Evolutionary conservation across 2,888 invertebrate genomes (phyloP).

Genomic region (Octonoba sinensis): DNA sequence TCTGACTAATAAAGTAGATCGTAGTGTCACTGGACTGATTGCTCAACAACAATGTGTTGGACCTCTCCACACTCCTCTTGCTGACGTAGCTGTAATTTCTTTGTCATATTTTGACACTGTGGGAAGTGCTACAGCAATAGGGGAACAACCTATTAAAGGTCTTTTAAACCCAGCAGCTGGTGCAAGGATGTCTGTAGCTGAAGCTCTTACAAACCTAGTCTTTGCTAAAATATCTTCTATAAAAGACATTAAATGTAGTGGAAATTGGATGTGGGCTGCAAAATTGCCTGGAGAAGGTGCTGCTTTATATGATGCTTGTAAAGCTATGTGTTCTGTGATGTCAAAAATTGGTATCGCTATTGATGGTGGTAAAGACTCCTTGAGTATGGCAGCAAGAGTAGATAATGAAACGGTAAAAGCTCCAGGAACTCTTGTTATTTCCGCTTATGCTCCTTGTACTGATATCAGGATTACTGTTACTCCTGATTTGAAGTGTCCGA

Average conservation of each 20-base stretch:
- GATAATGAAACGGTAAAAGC: constrained; percentile 77
- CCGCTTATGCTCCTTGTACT: constrained; percentile 94
- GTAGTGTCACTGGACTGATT: constrained; percentile 78
- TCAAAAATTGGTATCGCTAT: constrained; percentile 85
- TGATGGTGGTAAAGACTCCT: constrained; percentile 97
- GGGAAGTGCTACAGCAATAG: constrained; percentile 95
- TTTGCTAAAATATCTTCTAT: constrained; percentile 77
- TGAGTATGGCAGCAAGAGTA: constrained; percentile 95
- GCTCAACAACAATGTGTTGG: constrained; percentile 99
- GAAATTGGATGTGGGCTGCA: constrained; percentile 99
- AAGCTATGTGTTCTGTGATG: constrained; percentile 90
- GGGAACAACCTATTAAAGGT: constrained; percentile 96
- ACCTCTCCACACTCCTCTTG: constrained; percentile 93
- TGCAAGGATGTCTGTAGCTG: constrained; percentile 93
- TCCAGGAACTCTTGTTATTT: constrained; percentile 88
- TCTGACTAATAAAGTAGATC: constrained; percentile 86
- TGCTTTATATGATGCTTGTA: constrained; percentile 86
- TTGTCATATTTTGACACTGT: constrained; percentile 85
- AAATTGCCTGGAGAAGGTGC: constrained; percentile 94
- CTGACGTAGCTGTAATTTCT: constrained; percentile 90
- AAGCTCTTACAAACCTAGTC: constrained; percentile 92
- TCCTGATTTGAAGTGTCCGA: constrained; percentile 87
- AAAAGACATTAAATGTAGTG: constrained; percentile 94
- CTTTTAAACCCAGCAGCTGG: constrained; percentile 86
- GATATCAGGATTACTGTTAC: constrained; percentile 87